Evolutionary conservation across 2,797 vertebrate species (phyloP).

Genomic region (Phylloscopus collybita): DNA sequence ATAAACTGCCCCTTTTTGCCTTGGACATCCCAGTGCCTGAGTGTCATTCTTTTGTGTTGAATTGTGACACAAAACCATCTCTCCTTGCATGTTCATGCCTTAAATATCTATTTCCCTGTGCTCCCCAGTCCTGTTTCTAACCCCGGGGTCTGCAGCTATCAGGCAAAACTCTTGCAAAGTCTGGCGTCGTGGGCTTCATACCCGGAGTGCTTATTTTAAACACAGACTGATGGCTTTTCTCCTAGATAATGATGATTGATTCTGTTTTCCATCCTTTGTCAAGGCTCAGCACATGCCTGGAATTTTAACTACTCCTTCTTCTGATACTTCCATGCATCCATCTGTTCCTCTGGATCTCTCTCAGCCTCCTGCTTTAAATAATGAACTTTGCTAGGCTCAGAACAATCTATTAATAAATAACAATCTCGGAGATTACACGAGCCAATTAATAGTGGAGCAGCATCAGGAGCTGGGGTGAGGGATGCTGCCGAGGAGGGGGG

Average conservation of each 20-base stretch:
- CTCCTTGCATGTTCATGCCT: not conserved
- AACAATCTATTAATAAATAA: slow-evolving; percentile 74
- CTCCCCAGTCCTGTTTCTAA: not conserved
- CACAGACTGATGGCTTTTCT: slow-evolving; percentile 54
- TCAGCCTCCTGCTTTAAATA: slow-evolving; percentile 60
- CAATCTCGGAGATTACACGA: slow-evolving; percentile 42
- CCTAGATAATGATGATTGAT: slow-evolving; percentile 65
- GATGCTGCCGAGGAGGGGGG: not conserved
- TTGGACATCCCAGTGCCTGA: no score
- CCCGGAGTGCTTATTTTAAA: slow-evolving; percentile 55
- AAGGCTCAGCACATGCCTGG: slow-evolving; percentile 47
- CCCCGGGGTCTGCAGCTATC: not conserved
- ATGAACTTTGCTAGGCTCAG: slow-evolving; percentile 44
- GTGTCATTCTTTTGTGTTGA: no score
- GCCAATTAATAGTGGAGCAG: slow-evolving; percentile 56
- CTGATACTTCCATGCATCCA: slow-evolving; percentile 28
- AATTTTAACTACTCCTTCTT: slow-evolving; percentile 64
- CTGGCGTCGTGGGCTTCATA: not conserved
- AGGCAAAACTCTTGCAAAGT: not conserved
- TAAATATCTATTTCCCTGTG: not conserved
- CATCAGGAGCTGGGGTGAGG: not conserved
- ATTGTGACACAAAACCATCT: not conserved
- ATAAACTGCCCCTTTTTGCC: no score
- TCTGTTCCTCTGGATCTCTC: slow-evolving; percentile 60
- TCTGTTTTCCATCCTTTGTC: slow-evolving; percentile 70